These are phyloP conservation scores for Tethea ocularis DNA, from an alignment of 2,888 invertebrate genomes.

Conservation along the genomic window DNA sequence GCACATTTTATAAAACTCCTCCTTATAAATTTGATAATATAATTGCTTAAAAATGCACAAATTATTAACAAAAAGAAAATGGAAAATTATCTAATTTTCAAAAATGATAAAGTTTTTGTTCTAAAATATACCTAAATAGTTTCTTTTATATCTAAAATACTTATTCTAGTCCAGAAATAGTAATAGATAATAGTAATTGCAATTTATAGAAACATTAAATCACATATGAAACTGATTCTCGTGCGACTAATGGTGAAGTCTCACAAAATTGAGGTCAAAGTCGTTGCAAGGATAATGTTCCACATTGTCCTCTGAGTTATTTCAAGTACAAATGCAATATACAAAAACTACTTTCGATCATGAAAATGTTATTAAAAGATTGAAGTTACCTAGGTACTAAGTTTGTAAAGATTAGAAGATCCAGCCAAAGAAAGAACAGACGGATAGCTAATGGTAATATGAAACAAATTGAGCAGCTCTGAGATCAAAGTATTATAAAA, in stretches of 20 bases:
- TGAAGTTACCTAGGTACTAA: no score
- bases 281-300: slow-evolving; percentile 43
- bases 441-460: no score
- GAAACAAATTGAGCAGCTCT: no score
- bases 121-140: no score
- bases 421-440: no score
- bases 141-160: no score
- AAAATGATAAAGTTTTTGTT: no score
- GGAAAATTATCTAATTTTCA: no score
- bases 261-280: slow-evolving; percentile 63
- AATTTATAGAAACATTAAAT: slow-evolving; percentile 42
- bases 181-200: slow-evolving; percentile 1
- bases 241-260: slow-evolving; percentile 47
- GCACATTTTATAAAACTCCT: slow-evolving; percentile 39
- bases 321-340: not conserved
- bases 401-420: no score
- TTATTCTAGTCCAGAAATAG: not conserved
- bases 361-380: not conserved
- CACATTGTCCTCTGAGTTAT: slow-evolving; percentile 18
- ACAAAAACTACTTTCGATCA: not conserved
- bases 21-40: not conserved
- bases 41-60: not conserved
- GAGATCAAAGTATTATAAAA: no score
- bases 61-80: not conserved
- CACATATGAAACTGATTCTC: slow-evolving; percentile 59